A percentile compares a stretch with the other conserved stretches of the same genome.
phyloP scores from a whole-genome alignment of 2,888 invertebrate species.

The Endotricha flammealis region DNA sequence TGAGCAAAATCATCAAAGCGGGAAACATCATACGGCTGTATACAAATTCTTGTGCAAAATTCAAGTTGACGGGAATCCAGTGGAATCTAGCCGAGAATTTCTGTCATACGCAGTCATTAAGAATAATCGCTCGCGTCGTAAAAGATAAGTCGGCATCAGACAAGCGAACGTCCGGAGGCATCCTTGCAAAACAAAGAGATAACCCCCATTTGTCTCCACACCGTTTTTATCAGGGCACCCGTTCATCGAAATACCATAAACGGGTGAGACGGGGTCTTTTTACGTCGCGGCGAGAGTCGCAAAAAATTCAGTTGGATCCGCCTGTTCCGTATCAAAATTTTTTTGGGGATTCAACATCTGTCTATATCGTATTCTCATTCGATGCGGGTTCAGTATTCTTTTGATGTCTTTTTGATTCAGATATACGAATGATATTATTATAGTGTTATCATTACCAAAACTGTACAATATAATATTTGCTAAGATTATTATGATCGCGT shows the following conservation, averaged over 20 bases:
- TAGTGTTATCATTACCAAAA: too few species aligned
- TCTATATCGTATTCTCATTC: not conserved
- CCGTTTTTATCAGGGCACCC: constrained; percentile 28
- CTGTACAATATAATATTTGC: too few species aligned
- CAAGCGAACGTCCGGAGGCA: constrained; percentile 1
- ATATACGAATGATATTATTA: too few species aligned
- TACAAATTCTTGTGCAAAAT: constrained; percentile 3
- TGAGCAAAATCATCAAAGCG: constrained; percentile 5
- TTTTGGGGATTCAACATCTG: constrained; percentile 1
- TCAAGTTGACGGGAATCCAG: not conserved
- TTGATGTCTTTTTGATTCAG: too few species aligned
- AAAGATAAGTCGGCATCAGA: constrained; percentile 7
- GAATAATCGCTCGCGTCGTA: constrained; percentile 6
- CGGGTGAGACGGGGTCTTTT: constrained; percentile 28
- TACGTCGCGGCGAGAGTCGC: constrained; percentile 27
- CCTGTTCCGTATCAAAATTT: not conserved
- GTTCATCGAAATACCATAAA: constrained; percentile 34
- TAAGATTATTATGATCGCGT: too few species aligned
- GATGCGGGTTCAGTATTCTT: too few species aligned
- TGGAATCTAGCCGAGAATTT: constrained; percentile 3
- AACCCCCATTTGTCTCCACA: constrained; percentile 5
- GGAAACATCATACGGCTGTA: constrained; percentile 1
- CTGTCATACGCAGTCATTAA: constrained; percentile 12
- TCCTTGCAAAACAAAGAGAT: constrained; percentile 1
- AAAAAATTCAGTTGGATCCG: constrained; percentile 1